phyloP scores from a whole-genome alignment of 2,888 invertebrate genomes.

The Octonoba sinensis region DNA sequence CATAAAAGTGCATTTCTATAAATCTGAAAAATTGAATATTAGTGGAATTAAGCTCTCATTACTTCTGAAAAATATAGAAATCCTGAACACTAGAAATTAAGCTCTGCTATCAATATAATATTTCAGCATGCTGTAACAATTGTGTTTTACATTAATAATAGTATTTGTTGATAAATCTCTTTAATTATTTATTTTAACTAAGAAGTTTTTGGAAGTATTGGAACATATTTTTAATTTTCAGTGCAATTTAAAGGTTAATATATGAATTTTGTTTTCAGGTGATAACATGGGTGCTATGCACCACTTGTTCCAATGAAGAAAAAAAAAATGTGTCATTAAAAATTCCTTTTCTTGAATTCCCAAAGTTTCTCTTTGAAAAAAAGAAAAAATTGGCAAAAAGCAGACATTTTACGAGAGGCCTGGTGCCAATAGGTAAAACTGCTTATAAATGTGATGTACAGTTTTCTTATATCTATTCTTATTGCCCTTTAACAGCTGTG shows the following conservation, averaged over 20 bases:
- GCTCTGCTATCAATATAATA: too few species aligned
- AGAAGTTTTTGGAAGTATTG: too few species aligned
- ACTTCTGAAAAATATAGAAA: too few species aligned
- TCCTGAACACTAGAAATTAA: too few species aligned
- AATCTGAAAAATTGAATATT: too few species aligned
- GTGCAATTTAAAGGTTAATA: background rate
- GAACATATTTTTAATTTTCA: too few species aligned
- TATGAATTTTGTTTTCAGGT: constrained; percentile 16
- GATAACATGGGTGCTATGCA: constrained; percentile 43
- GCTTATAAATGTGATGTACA: constrained; percentile 41
- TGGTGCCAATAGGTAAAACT: constrained; percentile 27
- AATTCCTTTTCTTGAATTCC: constrained; percentile 51
- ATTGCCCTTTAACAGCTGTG: constrained; percentile 35
- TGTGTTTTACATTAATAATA: too few species aligned
- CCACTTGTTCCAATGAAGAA: constrained; percentile 28
- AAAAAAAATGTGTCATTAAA: background rate
- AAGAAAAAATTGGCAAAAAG: constrained; percentile 3
- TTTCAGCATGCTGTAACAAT: too few species aligned
- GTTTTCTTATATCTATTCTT: constrained; percentile 49
- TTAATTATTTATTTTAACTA: too few species aligned
- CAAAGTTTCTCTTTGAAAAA: constrained; percentile 28
- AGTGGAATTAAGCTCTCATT: too few species aligned
- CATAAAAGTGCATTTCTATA: too few species aligned
- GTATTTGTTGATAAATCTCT: too few species aligned
- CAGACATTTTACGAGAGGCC: constrained; percentile 22